Evolutionary conservation across 1,140 invertebrate species (phyloP), one percentile per base, ranked within the genome.

Genomic region (Elymnias hypermnestra): DNA sequence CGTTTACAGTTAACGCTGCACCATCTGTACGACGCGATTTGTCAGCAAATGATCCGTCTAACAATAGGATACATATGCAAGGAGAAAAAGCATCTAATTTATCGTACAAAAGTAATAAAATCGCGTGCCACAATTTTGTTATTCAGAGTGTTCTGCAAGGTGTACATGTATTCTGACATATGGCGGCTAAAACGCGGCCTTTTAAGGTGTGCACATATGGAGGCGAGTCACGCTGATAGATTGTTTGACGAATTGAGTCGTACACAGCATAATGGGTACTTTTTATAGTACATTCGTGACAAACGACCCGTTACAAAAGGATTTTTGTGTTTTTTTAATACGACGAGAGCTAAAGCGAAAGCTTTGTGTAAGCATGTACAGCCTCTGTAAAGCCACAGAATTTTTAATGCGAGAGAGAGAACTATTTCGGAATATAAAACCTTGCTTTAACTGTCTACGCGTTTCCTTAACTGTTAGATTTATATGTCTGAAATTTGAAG

Each of bases 101-200:
- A 22, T n/a, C 6, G 25, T 2, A n/a, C 19, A 25, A 26, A 58
- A 53, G 35, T 7, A 13, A 33, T 25, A 54, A 23, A 51, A 51
- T 57, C 29, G 25, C 28, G 26, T 48, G 47, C 10, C 49, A 8
- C 21, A 10, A 42, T 56, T 47, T 10, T 17, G 10, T 0, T 9
- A n/a, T 17, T 50, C 19, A 23, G 25, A 26, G 33, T 44, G 21
- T 17, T 31, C 12, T 19, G 33, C 23, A 25, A 10, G 18, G 38
- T 43, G 53, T 56, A 53, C 42, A 45, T 40, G 52, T 57, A 49
- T 58, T 57, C 50, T 46, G 52, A 62, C 76, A 77, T 76, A 81
- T 81, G 73, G 73, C 68, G 43, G 39, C 72, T 76, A 74, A 72
- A 71, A 59, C 63, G 44, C 45, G 14, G 7, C 77, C 77, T 56